Evolutionary conservation across 2,797 vertebrate species (phyloP), one percentile per base, ranked within the genome.

Genomic region (Caiman crocodilus): DNA sequence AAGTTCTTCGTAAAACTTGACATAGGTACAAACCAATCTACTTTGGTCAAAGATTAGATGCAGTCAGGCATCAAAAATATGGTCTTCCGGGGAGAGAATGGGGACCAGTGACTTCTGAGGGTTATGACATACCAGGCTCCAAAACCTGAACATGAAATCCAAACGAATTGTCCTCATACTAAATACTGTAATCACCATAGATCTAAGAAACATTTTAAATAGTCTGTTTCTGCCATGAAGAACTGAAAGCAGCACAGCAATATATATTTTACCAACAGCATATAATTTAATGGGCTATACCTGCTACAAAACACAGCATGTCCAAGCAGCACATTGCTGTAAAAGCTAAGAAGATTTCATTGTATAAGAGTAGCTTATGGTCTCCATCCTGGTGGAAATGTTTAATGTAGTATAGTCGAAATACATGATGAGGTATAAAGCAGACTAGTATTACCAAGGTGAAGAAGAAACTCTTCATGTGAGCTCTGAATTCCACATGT

Each of bases 241-340:
- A 86, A 28, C 30, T 14, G 1, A 25, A 64, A 26, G 2, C 79
- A 59, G 21, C 23, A 57, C 8, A 4, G 58, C 64, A 69, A 26
- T 14, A 14, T 84, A 61, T 69, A 25, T 67, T 79, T 61, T 26
- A 69, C 32, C 63, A 32, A 25, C 32, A 64, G 21, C 21, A 82
- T 15, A 2, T 5, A 5, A 14, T 30, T 96, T 92, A 97, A 58
- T 93, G 97, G 56, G 92, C 90, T 88, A 96, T 90, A 55, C 96
- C 97, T 63, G 96, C 91, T 85, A 94, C 8, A 60, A 98, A 98
- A 76, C 94, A 97, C 65, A 98, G 76, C 98, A 98, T 98, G 90
- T 98, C 98, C 85, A 98, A 91, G 83, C 98, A 98, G 94, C 98
- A 98, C 93, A 97, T 94, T 20, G 98, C 79, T 2, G 98, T 97